A percentile compares a stretch with the other conserved stretches of the same genome.
phyloP scores from a whole-genome alignment of 2,113 vertebrate species.

The Leptodactylus fuscus region DNA sequence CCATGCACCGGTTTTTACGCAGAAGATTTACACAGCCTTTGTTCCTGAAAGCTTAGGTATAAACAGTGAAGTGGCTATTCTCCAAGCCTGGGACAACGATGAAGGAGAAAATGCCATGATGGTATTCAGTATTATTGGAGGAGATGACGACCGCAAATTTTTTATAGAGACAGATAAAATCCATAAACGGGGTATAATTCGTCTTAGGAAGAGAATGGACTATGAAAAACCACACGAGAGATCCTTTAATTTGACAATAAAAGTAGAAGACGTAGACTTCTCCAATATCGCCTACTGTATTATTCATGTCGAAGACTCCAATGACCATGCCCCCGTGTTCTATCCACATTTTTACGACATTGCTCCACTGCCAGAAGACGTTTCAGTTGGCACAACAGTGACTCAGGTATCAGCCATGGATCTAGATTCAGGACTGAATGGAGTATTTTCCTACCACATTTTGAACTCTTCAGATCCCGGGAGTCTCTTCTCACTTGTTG shows the following conservation, averaged over 20 bases:
- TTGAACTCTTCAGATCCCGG: conserved; percentile 78
- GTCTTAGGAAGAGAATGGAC: conserved; percentile 81
- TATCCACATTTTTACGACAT: conserved; percentile 84
- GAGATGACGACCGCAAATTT: conserved; percentile 86
- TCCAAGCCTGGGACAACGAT: conserved; percentile 83
- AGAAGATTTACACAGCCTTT: conserved; percentile 76
- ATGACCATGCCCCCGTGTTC: conserved; percentile 86
- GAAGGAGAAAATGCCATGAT: conserved; percentile 84
- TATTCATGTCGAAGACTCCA: conserved; percentile 86
- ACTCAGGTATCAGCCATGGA: conserved; percentile 84
- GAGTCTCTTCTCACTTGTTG: conserved; percentile 80
- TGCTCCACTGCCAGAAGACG: conserved; percentile 78
- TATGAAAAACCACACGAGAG: conserved; percentile 88
- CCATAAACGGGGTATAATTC: conserved; percentile 76
- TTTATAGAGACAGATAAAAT: conserved; percentile 85
- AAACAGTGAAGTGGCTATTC: conserved; percentile 79
- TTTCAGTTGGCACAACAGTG: conserved; percentile 80
- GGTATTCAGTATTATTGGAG: conserved; percentile 83
- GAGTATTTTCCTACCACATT: conserved; percentile 81
- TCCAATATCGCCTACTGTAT: conserved; percentile 80
- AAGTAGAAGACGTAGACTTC: conserved; percentile 85
- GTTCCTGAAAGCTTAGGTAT: conserved; percentile 80
- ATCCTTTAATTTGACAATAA: conserved; percentile 86
- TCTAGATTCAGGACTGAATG: conserved; percentile 85
- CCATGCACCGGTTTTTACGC: conserved; percentile 84